phyloP scores from a whole-genome alignment of 92 coral and sea anemone species.

The Plumapathes pennacea region DNA sequence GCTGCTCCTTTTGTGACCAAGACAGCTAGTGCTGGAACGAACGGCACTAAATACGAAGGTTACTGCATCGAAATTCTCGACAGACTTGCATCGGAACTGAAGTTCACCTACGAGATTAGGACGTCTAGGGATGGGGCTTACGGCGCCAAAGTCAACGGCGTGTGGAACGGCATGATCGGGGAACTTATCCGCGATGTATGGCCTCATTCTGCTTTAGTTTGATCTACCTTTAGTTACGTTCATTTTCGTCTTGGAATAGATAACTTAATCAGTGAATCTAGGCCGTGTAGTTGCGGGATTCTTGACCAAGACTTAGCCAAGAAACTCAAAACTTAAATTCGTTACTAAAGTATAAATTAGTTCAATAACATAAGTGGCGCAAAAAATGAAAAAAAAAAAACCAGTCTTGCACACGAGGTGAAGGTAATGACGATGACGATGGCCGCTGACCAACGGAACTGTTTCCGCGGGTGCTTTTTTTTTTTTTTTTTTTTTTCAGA shows the following conservation, averaged over 20 bases:
- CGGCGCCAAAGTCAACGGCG: conserved; percentile 41
- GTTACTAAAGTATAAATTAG: too few species aligned
- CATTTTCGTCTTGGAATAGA: too few species aligned
- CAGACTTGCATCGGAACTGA: conserved; percentile 34
- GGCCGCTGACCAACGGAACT: background rate
- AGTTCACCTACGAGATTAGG: conserved; percentile 66
- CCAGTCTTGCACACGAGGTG: too few species aligned
- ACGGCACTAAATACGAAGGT: conserved; percentile 34
- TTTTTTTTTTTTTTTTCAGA: conserved; percentile 7
- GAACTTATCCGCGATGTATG: conserved; percentile 49
- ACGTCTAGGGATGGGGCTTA: conserved; percentile 24
- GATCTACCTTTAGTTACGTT: too few species aligned
- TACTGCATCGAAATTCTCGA: conserved; percentile 64
- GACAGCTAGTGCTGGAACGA: conserved; percentile 1
- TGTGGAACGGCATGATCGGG: conserved; percentile 49
- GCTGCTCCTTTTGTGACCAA: conserved; percentile 37
- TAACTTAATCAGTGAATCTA: too few species aligned
- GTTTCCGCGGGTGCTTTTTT: background rate
- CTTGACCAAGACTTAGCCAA: too few species aligned
- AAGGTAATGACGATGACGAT: too few species aligned
- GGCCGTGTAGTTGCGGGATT: too few species aligned
- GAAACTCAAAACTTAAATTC: too few species aligned
- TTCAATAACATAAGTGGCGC: too few species aligned
- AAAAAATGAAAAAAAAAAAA: too few species aligned
- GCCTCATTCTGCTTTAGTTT: background rate